These are phyloP conservation scores for Mastigias papua DNA, from an alignment of 30 jellyfish, hydroid and myxozoan genomes.

Conservation along the genomic window DNA sequence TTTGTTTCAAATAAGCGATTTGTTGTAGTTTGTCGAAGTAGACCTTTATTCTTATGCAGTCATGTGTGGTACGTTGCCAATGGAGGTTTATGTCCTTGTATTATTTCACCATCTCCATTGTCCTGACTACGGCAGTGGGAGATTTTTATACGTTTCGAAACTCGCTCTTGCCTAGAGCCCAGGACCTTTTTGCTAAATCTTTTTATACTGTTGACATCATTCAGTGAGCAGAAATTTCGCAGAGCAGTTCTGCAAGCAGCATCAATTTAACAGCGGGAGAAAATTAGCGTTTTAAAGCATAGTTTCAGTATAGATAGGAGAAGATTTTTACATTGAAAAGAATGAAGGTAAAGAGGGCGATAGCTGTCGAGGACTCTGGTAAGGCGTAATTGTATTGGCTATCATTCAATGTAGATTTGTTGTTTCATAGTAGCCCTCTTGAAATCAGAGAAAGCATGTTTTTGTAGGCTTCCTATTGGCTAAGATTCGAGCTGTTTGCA, in stretches of 20 bases:
- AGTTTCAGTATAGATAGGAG: not conserved
- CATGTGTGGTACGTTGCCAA: too few species aligned
- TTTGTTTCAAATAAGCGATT: too few species aligned
- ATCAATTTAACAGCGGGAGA: not conserved
- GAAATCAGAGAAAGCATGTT: too few species aligned
- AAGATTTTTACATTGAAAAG: not conserved
- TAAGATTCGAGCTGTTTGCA: too few species aligned
- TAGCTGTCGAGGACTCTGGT: not conserved
- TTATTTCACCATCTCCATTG: too few species aligned
- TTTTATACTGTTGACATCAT: not conserved
- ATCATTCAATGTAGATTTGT: not conserved
- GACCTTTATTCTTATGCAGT: too few species aligned
- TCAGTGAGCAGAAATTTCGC: not conserved
- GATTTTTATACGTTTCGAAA: not conserved
- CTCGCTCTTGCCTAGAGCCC: not conserved
- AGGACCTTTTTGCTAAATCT: not conserved
- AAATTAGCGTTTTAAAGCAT: not conserved
- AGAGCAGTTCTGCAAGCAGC: not conserved
- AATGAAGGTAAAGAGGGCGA: not conserved
- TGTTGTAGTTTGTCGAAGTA: too few species aligned
- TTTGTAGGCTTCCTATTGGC: too few species aligned
- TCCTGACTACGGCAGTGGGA: too few species aligned
- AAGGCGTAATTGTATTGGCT: not conserved
- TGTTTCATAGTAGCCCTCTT: too few species aligned
- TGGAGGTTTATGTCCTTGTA: too few species aligned